Conservation (phyloP, 2,888 invertebrate species). For the Lasioglossum pauxillum region DNA sequence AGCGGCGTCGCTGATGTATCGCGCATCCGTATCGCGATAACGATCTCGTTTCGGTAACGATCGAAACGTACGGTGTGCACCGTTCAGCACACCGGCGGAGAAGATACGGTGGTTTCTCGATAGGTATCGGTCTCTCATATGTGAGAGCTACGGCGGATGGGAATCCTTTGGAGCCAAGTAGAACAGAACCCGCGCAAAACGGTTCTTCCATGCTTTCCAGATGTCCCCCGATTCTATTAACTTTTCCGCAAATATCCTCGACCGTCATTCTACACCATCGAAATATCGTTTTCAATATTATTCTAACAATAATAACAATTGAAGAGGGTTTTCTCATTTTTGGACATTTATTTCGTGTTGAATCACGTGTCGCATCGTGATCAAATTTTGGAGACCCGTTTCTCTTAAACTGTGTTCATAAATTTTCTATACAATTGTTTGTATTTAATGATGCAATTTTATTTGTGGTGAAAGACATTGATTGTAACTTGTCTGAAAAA, state of each 20-base stretch:
- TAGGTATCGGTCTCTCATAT: conserved; percentile 63
- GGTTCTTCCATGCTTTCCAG: conserved; percentile 55
- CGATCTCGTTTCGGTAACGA: conserved; percentile 77
- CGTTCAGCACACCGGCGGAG: conserved; percentile 20
- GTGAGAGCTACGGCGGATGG: conserved; percentile 53
- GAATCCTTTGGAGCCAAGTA: conserved; percentile 61
- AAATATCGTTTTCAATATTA: conserved; percentile 1
- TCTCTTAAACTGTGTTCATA: neutral
- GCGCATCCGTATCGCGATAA: conserved; percentile 82
- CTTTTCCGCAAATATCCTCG: conserved; percentile 42
- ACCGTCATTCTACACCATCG: neutral
- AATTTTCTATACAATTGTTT: neutral
- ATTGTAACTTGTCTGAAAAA: neutral
- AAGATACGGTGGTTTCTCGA: conserved; percentile 62
- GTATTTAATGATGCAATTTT: no score
- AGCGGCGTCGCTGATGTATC: conserved; percentile 77
- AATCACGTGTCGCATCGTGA: no score
- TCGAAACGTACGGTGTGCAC: conserved; percentile 62
- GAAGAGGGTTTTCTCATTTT: no score
- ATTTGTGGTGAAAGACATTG: no score
- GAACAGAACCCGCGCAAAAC: conserved; percentile 55
- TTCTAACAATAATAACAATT: neutral
- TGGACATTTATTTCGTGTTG: no score
- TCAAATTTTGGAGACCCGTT: no score
- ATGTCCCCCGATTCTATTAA: conserved; percentile 32